Conservation (phyloP, 2,888 invertebrate genomes). For the Pseudoips prasinana region DNA sequence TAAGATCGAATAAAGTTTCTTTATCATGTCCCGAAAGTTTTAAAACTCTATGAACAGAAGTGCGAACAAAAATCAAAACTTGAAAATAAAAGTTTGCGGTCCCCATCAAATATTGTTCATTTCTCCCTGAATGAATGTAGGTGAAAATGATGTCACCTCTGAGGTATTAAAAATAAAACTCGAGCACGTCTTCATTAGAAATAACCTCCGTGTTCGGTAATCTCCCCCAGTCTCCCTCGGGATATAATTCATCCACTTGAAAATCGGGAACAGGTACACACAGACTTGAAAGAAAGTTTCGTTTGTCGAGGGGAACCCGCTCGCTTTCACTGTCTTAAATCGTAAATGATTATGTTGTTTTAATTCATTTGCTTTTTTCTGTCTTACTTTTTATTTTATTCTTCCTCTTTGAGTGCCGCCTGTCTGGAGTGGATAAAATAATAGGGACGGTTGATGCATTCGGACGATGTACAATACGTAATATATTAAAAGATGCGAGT, state of each 20-base stretch:
- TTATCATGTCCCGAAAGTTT: slow-evolving; percentile 13
- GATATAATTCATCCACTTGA: slow-evolving; percentile 80
- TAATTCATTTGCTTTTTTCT: slow-evolving; percentile 78
- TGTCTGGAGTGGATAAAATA: slow-evolving; percentile 68
- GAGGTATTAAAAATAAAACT: slow-evolving; percentile 67
- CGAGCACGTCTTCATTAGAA: slow-evolving; percentile 73
- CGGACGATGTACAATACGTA: slow-evolving; percentile 34
- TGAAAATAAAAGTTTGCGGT: slow-evolving; percentile 6
- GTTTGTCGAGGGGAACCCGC: slow-evolving; percentile 71
- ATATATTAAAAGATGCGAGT: slow-evolving; percentile 33
- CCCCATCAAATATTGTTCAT: slow-evolving; percentile 11
- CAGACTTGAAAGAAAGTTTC: slow-evolving; percentile 78
- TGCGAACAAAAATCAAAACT: slow-evolving; percentile 23
- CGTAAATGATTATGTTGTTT: slow-evolving; percentile 80
- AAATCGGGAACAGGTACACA: slow-evolving; percentile 75
- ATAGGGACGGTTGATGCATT: slow-evolving; percentile 49
- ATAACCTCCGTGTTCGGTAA: slow-evolving; percentile 57
- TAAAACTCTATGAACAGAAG: slow-evolving; percentile 12
- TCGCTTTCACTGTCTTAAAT: slow-evolving; percentile 69
- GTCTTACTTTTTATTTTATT: slow-evolving; percentile 65
- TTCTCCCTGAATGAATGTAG: slow-evolving; percentile 38
- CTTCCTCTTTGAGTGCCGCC: slow-evolving; percentile 72
- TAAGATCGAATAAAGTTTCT: not conserved
- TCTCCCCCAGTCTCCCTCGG: slow-evolving; percentile 70
- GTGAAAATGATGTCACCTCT: slow-evolving; percentile 66